phyloP scores from a whole-genome alignment of 2,888 invertebrate genomes.

The Drosophila dives region DNA sequence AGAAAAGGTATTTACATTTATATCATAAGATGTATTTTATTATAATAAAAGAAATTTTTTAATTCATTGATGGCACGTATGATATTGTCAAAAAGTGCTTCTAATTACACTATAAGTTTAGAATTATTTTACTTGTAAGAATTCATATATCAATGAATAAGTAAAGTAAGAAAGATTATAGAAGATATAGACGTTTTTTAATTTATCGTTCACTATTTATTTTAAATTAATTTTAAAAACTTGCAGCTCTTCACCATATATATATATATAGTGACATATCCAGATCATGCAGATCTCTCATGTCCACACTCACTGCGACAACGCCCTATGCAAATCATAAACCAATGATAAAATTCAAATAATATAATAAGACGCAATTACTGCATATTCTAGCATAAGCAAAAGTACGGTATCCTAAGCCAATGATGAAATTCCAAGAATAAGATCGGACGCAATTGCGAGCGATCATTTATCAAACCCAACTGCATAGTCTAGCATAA shows the following conservation, averaged over 20 bases:
- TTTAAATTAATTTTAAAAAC: not conserved
- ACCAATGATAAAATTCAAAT: too few relatives aligned
- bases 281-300: too few relatives aligned
- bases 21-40: not conserved
- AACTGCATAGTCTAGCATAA: too few relatives aligned
- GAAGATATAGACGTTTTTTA: not conserved
- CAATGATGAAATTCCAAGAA: too few relatives aligned
- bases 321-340: too few relatives aligned
- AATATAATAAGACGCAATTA: too few relatives aligned
- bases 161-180: not conserved
- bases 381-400: too few relatives aligned
- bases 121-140: not conserved
- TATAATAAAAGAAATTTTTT: not conserved
- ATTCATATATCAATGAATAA: not conserved
- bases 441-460: too few relatives aligned
- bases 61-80: not conserved
- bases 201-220: not conserved
- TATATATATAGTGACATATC: too few relatives aligned
- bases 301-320: too few relatives aligned
- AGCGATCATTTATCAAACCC: too few relatives aligned
- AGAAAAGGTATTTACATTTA: not conserved
- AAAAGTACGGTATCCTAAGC: too few relatives aligned
- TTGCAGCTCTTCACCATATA: not conserved
- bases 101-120: not conserved
- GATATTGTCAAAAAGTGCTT: not conserved